phyloP scores from a whole-genome alignment of 1,140 invertebrate species.

The Choristoneura fumiferana region DNA sequence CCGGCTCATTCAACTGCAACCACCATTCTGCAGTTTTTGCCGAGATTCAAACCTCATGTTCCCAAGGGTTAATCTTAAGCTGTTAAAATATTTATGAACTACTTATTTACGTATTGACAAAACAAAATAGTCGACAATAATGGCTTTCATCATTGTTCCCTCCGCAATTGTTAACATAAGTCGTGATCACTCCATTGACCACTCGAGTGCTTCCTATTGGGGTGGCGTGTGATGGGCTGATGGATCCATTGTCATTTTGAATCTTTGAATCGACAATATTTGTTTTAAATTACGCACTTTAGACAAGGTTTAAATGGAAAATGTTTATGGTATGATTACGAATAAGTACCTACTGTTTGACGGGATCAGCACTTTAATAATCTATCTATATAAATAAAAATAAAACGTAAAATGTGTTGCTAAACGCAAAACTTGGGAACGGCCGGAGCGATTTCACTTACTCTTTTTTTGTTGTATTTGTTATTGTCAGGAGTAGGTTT shows the following conservation, averaged over 20 bases:
- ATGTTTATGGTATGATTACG: too few species aligned
- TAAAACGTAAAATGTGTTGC: too few species aligned
- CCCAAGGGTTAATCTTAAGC: constrained; percentile 56
- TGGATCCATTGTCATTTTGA: constrained; percentile 6
- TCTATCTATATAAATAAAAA: too few species aligned
- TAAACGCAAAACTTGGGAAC: too few species aligned
- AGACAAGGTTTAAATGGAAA: too few species aligned
- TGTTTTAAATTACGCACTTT: constrained; percentile 8
- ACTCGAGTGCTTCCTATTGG: constrained; percentile 50
- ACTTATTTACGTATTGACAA: constrained; percentile 72
- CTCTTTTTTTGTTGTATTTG: too few species aligned
- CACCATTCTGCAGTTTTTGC: constrained; percentile 5
- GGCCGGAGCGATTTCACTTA: too few species aligned
- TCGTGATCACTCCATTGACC: constrained; percentile 45
- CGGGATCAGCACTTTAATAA: too few species aligned
- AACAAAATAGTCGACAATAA: constrained; percentile 62
- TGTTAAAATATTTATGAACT: constrained; percentile 70
- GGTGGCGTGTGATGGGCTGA: constrained; percentile 18
- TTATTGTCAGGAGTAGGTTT: too few species aligned
- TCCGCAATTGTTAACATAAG: constrained; percentile 41
- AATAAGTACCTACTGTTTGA: too few species aligned
- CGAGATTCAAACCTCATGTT: constrained; percentile 16
- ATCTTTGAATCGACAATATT: constrained; percentile 6
- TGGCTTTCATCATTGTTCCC: constrained; percentile 37
- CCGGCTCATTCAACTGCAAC: constrained; percentile 7